Percentiles rank a stretch among this genome's conserved stretches.
These are phyloP conservation scores for Ruditapes philippinarum DNA, from an alignment of 1,140 invertebrate genomes.

Conservation along the genomic window DNA sequence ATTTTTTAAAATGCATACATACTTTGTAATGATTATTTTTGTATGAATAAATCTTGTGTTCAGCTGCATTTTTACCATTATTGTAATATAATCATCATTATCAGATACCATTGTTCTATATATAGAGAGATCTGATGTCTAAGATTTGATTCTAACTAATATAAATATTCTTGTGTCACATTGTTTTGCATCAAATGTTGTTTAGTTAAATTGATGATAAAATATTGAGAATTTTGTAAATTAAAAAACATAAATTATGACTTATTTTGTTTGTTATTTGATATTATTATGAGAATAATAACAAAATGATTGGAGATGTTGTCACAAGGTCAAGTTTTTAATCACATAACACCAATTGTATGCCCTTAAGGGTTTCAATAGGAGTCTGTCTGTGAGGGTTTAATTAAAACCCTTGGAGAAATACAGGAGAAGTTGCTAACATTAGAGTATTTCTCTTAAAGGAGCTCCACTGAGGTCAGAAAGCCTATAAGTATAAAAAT, in stretches of 20 bases:
- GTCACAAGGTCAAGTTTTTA: no score
- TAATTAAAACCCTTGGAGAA: no score
- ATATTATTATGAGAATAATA: background rate
- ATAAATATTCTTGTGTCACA: background rate
- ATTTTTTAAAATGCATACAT: background rate
- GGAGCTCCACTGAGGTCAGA: no score
- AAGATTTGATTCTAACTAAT: background rate
- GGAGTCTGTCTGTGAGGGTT: no score
- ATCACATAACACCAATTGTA: no score
- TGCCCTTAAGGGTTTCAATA: no score
- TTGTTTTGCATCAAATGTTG: conserved; percentile 31
- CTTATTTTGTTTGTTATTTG: background rate
- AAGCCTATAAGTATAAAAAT: no score
- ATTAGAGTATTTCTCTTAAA: no score
- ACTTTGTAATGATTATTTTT: conserved; percentile 13
- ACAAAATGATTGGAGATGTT: no score
- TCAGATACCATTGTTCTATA: conserved; percentile 13
- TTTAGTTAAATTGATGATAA: conserved; percentile 35
- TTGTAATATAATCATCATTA: background rate
- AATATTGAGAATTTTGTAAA: conserved; percentile 41
- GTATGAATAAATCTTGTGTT: conserved; percentile 27
- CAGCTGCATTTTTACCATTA: conserved; percentile 4
- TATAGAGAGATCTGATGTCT: conserved; percentile 13
- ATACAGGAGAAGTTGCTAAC: no score
- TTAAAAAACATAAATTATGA: conserved; percentile 36